Conservation (phyloP, 2,113 vertebrate species). For the Montifringilla adamsi region DNA sequence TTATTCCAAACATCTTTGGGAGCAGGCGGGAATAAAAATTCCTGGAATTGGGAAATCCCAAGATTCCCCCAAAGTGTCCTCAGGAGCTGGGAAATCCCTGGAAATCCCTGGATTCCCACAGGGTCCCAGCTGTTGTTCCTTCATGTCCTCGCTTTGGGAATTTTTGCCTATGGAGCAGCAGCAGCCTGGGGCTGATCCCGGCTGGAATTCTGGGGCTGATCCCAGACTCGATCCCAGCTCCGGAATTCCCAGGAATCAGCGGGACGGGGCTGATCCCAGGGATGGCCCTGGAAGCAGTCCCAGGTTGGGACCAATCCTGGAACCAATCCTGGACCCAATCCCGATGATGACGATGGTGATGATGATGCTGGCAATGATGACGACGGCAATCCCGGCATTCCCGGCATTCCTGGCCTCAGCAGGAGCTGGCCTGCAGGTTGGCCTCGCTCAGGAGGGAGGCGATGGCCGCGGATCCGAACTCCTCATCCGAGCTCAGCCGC, state of each 20-base stretch:
- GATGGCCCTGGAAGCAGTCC: background rate
- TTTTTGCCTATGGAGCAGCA: background rate
- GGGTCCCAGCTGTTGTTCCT: background rate
- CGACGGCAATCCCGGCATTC: background rate
- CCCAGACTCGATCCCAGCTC: background rate
- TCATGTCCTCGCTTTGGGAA: background rate
- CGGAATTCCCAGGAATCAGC: background rate
- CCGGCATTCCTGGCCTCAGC: background rate
- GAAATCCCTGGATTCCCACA: background rate
- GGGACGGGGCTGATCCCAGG: background rate
- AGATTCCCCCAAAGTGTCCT: background rate
- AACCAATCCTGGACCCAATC: background rate
- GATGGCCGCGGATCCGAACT: background rate
- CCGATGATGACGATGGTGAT: too few species aligned
- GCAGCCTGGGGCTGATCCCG: background rate
- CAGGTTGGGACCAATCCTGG: background rate
- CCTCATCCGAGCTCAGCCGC: background rate
- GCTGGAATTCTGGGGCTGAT: background rate
- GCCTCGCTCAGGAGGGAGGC: background rate
- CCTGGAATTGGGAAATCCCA: background rate
- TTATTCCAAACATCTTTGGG: background rate
- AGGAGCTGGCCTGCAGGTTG: background rate
- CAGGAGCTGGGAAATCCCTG: background rate
- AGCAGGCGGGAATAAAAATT: background rate
- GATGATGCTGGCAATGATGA: too few species aligned